Percentiles rank a stretch among this genome's conserved stretches.
Conservation (phyloP, 1,140 invertebrate species). For the Cardiocondyla obscurior region DNA sequence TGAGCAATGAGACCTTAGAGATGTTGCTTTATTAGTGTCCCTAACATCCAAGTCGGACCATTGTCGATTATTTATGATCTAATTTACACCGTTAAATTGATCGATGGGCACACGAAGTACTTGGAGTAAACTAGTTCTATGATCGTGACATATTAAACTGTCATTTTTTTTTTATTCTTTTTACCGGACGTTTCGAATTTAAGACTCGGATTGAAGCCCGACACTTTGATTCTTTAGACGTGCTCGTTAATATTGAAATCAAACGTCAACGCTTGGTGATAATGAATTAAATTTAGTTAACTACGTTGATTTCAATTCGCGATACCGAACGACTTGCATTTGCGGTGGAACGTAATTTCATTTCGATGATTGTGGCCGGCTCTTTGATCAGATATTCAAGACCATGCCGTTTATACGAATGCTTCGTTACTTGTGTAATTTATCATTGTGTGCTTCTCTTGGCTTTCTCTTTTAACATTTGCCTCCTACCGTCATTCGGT, state of each 20-base stretch:
- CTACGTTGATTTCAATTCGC: neutral
- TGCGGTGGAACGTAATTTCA: neutral
- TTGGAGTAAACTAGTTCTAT: no score
- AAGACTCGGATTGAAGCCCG: neutral
- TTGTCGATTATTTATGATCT: slow-evolving; percentile 7
- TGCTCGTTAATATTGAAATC: neutral
- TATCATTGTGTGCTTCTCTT: neutral
- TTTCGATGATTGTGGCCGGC: neutral
- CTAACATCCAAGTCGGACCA: slow-evolving; percentile 3
- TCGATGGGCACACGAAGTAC: no score
- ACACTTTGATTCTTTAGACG: neutral
- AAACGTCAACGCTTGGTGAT: neutral
- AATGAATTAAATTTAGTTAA: neutral
- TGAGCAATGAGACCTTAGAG: slow-evolving; percentile 31
- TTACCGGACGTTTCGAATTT: neutral
- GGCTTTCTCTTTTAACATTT: neutral
- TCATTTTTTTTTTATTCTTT: neutral
- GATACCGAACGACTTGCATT: neutral
- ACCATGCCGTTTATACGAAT: neutral
- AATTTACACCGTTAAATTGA: no score
- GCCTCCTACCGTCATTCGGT: neutral
- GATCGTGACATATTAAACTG: neutral
- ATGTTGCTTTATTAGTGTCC: neutral
- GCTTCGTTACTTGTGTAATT: neutral
- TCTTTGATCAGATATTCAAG: neutral